Percentiles rank a stretch among this genome's conserved stretches.
Conservation (phyloP, 2,888 invertebrate genomes). For the Pomacea canaliculata region DNA sequence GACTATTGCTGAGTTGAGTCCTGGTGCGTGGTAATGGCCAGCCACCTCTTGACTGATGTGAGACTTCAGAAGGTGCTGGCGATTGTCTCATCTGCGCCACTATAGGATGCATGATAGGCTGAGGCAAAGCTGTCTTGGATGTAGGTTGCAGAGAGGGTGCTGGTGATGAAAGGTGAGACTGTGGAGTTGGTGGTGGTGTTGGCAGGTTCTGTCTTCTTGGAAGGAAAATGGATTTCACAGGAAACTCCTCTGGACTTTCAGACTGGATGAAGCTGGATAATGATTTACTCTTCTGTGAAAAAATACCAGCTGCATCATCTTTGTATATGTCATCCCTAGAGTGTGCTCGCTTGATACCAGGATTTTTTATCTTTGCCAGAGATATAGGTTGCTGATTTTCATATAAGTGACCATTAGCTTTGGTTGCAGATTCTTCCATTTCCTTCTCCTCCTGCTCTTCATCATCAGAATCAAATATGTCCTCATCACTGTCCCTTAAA, state of each 20-base stretch:
- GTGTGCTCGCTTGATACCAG: neutral
- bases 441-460: constrained; percentile 45
- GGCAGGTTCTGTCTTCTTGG: constrained; percentile 27
- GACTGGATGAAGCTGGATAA: constrained; percentile 53
- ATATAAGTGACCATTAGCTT: constrained; percentile 22
- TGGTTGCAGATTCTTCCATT: constrained; percentile 34
- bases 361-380: neutral
- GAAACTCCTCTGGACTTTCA: constrained; percentile 26
- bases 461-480: constrained; percentile 32
- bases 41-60: constrained; percentile 1
- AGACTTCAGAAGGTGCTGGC: constrained; percentile 22
- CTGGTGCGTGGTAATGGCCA: constrained; percentile 24
- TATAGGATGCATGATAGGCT: neutral
- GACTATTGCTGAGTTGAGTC: constrained; percentile 8
- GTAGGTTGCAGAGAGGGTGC: constrained; percentile 32
- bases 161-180: constrained; percentile 22
- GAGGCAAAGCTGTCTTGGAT: constrained; percentile 22
- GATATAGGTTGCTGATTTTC: constrained; percentile 25
- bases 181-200: constrained; percentile 23
- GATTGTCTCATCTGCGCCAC: constrained; percentile 11
- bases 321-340: constrained; percentile 18
- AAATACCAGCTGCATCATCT: constrained; percentile 22
- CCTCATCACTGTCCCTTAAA: constrained; percentile 32
- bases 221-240: constrained; percentile 27
- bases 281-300: constrained; percentile 39